Percentiles rank a stretch among this genome's conserved stretches.
Evolutionary conservation across 2,113 vertebrate genomes (phyloP).

Genomic region (Pavo muticus): DNA sequence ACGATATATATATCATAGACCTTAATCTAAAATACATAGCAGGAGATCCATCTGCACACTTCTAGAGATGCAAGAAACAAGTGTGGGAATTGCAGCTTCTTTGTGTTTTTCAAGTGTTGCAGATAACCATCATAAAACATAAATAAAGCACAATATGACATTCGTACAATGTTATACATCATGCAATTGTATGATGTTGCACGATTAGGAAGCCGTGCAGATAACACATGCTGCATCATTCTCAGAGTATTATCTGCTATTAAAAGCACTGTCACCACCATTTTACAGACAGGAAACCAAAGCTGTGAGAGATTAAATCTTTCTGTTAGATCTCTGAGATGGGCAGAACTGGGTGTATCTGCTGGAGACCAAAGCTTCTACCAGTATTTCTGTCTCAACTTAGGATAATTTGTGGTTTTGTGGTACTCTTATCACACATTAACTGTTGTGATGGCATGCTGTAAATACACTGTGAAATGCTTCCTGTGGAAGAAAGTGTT

Average conservation of each 20-base stretch:
- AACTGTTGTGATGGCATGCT: not conserved
- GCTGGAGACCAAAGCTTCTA: not conserved
- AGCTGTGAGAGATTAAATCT: not conserved
- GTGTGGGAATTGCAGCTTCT: not conserved
- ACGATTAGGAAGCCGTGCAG: not conserved
- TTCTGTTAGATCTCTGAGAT: not conserved
- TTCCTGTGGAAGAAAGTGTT: not conserved
- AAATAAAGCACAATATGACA: not conserved
- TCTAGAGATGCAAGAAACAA: accelerated
- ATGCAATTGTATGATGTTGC: not conserved
- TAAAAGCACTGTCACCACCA: not conserved
- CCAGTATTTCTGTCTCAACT: not conserved
- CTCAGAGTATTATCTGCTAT: not conserved
- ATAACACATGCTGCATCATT: not conserved
- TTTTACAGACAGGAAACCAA: not conserved
- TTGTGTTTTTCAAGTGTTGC: not conserved
- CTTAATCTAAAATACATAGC: not conserved
- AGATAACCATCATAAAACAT: not conserved
- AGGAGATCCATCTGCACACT: not conserved
- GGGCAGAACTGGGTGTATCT: not conserved
- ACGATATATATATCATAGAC: not conserved
- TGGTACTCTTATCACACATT: not conserved
- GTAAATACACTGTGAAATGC: not conserved
- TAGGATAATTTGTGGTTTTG: not conserved
- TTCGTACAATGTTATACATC: not conserved